phyloP scores from a whole-genome alignment of 2,113 vertebrate species.

The Acrocephalus arundinaceus region DNA sequence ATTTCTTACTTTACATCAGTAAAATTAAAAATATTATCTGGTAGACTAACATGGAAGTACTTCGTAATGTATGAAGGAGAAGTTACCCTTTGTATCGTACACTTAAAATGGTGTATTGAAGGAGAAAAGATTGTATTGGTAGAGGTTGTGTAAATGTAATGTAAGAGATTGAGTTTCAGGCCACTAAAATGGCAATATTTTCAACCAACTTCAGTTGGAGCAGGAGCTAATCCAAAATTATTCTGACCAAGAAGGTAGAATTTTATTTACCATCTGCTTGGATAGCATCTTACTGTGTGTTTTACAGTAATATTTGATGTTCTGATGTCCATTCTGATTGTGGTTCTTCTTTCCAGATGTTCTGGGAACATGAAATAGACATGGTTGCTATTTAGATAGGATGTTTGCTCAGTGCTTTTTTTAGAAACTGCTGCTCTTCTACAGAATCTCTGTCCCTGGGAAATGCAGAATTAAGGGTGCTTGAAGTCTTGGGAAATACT shows the following conservation, averaged over 20 bases:
- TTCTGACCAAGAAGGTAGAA: neutral
- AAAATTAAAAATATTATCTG: neutral
- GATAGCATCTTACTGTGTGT: neutral
- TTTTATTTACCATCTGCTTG: neutral
- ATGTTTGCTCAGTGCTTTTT: neutral
- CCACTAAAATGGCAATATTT: neutral
- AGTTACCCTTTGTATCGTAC: neutral
- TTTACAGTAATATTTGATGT: neutral
- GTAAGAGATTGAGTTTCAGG: neutral
- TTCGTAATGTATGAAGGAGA: neutral
- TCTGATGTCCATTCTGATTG: conserved; percentile 6
- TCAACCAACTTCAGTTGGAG: neutral
- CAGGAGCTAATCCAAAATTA: neutral
- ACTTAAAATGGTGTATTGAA: neutral
- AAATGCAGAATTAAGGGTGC: neutral
- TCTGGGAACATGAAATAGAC: neutral
- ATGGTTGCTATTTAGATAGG: neutral
- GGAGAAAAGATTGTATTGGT: neutral
- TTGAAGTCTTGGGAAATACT: conserved; percentile 19
- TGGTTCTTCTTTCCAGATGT: neutral
- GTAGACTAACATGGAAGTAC: neutral
- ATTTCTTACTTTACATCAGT: neutral
- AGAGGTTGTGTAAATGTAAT: neutral
- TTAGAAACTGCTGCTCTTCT: neutral
- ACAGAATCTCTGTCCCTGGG: neutral